Conservation (phyloP, 2,888 invertebrate species). For the Venustoraphidia nigricollis region DNA sequence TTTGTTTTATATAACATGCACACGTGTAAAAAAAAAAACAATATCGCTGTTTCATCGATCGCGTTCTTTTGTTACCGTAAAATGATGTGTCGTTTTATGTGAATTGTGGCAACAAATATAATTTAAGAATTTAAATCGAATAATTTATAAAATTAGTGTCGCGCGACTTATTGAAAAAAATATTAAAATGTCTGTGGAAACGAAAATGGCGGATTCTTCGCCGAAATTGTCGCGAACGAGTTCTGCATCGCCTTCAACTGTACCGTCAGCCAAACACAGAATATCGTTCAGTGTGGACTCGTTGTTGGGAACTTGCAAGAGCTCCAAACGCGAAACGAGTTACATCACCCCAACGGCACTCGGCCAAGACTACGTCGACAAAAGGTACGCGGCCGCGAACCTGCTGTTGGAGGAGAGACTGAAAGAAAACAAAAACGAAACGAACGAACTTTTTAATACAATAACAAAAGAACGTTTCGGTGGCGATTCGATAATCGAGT, state of each 20-base stretch:
- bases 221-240: neutral
- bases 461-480: neutral
- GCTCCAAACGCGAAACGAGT: neutral
- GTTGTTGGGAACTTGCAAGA: constrained; percentile 27
- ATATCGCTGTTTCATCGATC: no score
- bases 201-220: neutral
- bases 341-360: constrained; percentile 10
- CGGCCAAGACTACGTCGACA: constrained; percentile 11
- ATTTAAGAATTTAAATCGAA: no score
- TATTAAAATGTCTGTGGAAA: constrained; percentile 7
- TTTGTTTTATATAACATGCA: no score
- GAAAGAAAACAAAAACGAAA: neutral
- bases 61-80: no score
- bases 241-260: constrained; percentile 11
- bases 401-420: constrained; percentile 6
- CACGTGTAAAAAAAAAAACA: no score
- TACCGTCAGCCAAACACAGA: constrained; percentile 38
- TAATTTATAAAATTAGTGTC: no score
- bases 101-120: no score
- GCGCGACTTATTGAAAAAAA: constrained; percentile 6
- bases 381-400: constrained; percentile 9
- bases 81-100: no score
- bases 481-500: no score
- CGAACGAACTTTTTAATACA: neutral
- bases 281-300: constrained; percentile 63